phyloP scores from a whole-genome alignment of 1,140 invertebrate species.

The Drosophila melanogaster region DNA sequence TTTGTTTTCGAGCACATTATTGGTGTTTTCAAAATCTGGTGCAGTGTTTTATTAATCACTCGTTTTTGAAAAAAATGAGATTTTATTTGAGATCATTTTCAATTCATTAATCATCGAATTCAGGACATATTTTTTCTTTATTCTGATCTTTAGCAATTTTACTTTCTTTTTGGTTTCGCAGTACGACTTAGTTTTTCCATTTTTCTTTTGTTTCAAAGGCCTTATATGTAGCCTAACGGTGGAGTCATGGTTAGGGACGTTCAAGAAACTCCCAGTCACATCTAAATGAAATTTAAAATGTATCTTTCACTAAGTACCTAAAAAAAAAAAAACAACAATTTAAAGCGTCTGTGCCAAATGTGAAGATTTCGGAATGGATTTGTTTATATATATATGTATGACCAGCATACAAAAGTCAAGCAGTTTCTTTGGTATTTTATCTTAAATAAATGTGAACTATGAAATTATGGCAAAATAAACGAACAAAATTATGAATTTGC shows the following conservation, averaged over 20 bases:
- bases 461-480: slow-evolving; percentile 46
- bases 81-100: too few relatives aligned
- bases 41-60: too few relatives aligned
- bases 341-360: slow-evolving; percentile 31
- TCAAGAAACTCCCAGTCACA: neutral
- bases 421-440: slow-evolving; percentile 43
- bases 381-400: slow-evolving; percentile 10
- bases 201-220: neutral
- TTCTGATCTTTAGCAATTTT: neutral
- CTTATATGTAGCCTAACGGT: slow-evolving; percentile 13
- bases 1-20: too few relatives aligned
- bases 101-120: too few relatives aligned
- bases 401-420: slow-evolving; percentile 3
- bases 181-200: too few relatives aligned
- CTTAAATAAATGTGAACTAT: slow-evolving; percentile 49
- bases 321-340: slow-evolving; percentile 7
- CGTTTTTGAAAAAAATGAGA: too few relatives aligned
- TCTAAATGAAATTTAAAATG: slow-evolving; percentile 20
- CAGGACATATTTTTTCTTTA: too few relatives aligned
- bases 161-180: neutral
- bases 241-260: slow-evolving; percentile 1
- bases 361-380: slow-evolving; percentile 10
- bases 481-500: slow-evolving; percentile 45
- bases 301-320: slow-evolving; percentile 45
- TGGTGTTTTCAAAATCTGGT: too few relatives aligned